A percentile compares a stretch with the other conserved stretches of the same genome.
Conservation (phyloP, 2,888 invertebrate genomes). For the Acronicta psi region DNA sequence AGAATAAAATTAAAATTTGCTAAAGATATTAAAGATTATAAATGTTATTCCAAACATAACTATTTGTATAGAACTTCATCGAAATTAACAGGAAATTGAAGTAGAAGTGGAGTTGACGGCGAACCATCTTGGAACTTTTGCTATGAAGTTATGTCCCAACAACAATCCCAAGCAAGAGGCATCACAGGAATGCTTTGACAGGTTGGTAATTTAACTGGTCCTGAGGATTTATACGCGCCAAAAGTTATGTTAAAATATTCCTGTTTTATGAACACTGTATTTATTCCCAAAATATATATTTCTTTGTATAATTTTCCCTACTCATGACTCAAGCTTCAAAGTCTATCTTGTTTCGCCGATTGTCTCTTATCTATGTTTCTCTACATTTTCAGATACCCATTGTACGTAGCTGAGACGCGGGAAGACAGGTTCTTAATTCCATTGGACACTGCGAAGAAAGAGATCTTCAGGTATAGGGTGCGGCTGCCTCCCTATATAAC, state of each 20-base stretch:
- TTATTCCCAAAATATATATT: too few relatives aligned
- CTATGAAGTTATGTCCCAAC: slow-evolving; percentile 95
- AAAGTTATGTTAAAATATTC: too few relatives aligned
- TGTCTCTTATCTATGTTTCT: not conserved
- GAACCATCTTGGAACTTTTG: slow-evolving; percentile 96
- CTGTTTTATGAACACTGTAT: too few relatives aligned
- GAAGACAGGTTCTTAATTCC: slow-evolving; percentile 93
- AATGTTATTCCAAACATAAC: too few relatives aligned
- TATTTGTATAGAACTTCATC: slow-evolving; percentile 8
- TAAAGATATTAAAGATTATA: too few relatives aligned
- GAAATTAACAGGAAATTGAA: slow-evolving; percentile 91
- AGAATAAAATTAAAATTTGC: too few relatives aligned
- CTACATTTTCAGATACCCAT: slow-evolving; percentile 89
- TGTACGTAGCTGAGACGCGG: slow-evolving; percentile 92
- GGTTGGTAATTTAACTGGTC: slow-evolving; percentile 75
- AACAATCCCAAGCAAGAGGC: slow-evolving; percentile 94
- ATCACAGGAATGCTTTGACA: slow-evolving; percentile 95
- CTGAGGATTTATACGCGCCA: too few relatives aligned
- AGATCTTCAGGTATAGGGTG: slow-evolving; percentile 91
- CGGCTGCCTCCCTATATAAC: slow-evolving; percentile 94
- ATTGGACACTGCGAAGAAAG: slow-evolving; percentile 91
- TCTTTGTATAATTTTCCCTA: not conserved
- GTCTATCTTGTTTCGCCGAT: not conserved
- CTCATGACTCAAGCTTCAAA: not conserved
- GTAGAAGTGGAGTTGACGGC: slow-evolving; percentile 96